Conservation (phyloP, 1,140 invertebrate genomes). For the Cotesia glomerata region DNA sequence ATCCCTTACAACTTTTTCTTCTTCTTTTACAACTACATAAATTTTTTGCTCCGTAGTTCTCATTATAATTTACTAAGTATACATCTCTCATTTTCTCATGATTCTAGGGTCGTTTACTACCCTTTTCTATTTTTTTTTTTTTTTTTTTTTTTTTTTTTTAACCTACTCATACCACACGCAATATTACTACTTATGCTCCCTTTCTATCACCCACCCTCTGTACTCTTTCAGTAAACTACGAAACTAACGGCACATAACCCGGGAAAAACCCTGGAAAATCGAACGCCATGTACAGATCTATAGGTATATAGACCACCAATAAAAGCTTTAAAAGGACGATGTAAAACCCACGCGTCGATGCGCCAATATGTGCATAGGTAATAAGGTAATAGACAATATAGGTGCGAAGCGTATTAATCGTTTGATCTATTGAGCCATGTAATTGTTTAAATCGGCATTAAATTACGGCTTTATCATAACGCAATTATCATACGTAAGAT, state of each 20-base stretch:
- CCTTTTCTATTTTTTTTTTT: background rate
- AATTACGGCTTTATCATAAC: background rate
- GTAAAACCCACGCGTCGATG: slow-evolving; percentile 40
- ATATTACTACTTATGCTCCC: slow-evolving; percentile 37
- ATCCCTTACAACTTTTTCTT: background rate
- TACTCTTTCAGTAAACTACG: slow-evolving; percentile 25
- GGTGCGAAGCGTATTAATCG: slow-evolving; percentile 16
- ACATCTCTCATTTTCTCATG: slow-evolving; percentile 17
- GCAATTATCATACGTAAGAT: slow-evolving; percentile 26
- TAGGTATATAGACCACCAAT: background rate
- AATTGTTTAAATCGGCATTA: slow-evolving; percentile 43
- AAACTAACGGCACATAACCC: slow-evolving; percentile 39
- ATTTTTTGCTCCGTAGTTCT: slow-evolving; percentile 11
- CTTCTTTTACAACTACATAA: slow-evolving; percentile 27
- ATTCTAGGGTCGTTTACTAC: no score
- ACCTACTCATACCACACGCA: slow-evolving; percentile 24
- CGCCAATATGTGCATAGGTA: slow-evolving; percentile 49
- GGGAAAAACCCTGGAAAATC: slow-evolving; percentile 63
- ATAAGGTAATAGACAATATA: slow-evolving; percentile 25
- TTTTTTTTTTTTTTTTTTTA: background rate
- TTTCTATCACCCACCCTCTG: slow-evolving; percentile 17
- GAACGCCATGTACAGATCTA: slow-evolving; percentile 37
- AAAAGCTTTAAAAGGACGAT: slow-evolving; percentile 5
- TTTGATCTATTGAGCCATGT: slow-evolving; percentile 44
- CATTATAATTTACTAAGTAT: slow-evolving; percentile 22